Evolutionary conservation across 1,140 invertebrate genomes (phyloP).

Genomic region (Apis mellifera): DNA sequence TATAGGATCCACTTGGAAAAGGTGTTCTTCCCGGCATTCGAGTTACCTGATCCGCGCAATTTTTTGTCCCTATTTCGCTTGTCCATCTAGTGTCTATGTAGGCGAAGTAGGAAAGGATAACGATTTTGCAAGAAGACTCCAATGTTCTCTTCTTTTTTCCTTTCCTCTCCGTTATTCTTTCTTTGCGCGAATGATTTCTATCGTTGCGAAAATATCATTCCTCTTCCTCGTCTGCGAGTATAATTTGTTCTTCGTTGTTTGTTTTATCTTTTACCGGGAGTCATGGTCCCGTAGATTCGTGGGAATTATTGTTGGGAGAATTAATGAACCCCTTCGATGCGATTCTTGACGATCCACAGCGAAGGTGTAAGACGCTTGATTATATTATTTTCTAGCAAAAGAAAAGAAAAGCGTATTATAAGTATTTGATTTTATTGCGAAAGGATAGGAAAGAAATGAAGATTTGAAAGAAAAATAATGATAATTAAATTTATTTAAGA

Average conservation of each 20-base stretch:
- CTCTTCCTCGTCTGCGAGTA: not conserved
- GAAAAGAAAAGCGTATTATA: too few relatives aligned
- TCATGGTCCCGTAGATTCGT: not conserved
- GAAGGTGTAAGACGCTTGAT: not conserved
- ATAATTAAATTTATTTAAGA: not conserved
- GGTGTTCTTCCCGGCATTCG: conserved; percentile 48
- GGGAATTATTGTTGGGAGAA: not conserved
- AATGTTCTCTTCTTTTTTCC: not conserved
- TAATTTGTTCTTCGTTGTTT: not conserved
- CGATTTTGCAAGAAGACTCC: not conserved
- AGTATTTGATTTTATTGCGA: not conserved
- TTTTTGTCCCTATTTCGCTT: conserved; percentile 13
- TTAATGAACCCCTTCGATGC: not conserved
- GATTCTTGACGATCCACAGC: not conserved
- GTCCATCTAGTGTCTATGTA: not conserved
- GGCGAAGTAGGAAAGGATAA: not conserved
- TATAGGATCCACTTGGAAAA: conserved; percentile 41
- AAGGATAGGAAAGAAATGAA: not conserved
- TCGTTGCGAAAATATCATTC: not conserved
- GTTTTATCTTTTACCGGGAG: not conserved
- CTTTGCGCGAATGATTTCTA: not conserved
- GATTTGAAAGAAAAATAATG: not conserved
- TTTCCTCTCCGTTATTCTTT: too few relatives aligned
- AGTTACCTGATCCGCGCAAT: conserved; percentile 56
- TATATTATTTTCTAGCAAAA: not conserved